These are phyloP conservation scores for Trichopria drosophilae DNA, from an alignment of 2,888 invertebrate species.

Conservation along the genomic window DNA sequence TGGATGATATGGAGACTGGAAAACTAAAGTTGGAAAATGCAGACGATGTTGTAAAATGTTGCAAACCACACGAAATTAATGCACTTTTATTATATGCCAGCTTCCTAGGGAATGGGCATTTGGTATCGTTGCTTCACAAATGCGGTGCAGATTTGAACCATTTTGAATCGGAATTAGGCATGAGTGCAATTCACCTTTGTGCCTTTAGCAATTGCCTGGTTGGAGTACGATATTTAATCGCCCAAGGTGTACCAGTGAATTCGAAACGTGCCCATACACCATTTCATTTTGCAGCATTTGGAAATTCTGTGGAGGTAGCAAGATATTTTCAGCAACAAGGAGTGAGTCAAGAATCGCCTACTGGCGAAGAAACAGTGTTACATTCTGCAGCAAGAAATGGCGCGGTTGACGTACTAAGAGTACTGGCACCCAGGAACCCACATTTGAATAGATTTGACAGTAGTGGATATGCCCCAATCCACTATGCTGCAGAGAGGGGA, in stretches of 20 bases:
- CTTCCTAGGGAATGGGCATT: constrained; percentile 70
- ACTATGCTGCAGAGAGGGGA: constrained; percentile 79
- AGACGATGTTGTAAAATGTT: constrained; percentile 61
- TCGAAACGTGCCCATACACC: constrained; percentile 76
- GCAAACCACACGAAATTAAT: constrained; percentile 71
- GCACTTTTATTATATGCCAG: constrained; percentile 75
- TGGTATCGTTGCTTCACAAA: constrained; percentile 67
- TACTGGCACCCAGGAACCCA: constrained; percentile 75
- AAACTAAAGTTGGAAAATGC: constrained; percentile 66
- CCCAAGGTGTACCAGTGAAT: constrained; percentile 71
- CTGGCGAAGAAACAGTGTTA: constrained; percentile 75
- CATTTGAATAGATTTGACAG: constrained; percentile 76
- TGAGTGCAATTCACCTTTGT: constrained; percentile 75
- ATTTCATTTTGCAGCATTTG: constrained; percentile 87
- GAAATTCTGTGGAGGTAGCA: constrained; percentile 80
- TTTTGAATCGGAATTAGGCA: constrained; percentile 71
- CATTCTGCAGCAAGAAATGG: constrained; percentile 87
- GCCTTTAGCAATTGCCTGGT: constrained; percentile 78
- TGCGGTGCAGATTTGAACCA: constrained; percentile 74
- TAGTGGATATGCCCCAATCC: constrained; percentile 78
- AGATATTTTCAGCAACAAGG: constrained; percentile 75
- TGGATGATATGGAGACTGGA: constrained; percentile 75
- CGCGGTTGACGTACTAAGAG: constrained; percentile 75
- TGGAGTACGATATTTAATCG: constrained; percentile 70
- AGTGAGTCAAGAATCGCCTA: constrained; percentile 67